Conservation (phyloP, 2,797 vertebrate genomes). For the Pseudotriccus pelzelni region DNA sequence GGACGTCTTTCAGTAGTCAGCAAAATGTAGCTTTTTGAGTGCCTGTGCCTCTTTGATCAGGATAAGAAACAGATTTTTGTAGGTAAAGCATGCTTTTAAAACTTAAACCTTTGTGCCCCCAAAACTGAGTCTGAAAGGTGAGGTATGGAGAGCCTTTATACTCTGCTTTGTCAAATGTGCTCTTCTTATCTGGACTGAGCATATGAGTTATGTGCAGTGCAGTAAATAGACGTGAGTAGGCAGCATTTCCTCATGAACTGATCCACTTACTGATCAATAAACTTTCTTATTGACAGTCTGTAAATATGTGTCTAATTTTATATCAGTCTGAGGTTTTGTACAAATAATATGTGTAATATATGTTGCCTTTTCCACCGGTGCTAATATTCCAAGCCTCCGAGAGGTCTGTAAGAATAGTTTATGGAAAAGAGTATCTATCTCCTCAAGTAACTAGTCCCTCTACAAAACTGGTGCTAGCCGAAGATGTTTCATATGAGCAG, state of each 20-base stretch:
- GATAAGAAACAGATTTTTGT: not conserved
- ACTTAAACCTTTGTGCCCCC: not conserved
- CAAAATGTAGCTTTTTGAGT: not conserved
- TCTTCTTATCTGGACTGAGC: not conserved
- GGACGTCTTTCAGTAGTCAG: not conserved
- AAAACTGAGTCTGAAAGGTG: not conserved
- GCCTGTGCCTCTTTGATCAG: not conserved
- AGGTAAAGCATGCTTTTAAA: not conserved
- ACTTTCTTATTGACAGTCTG: not conserved
- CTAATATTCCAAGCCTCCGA: not conserved
- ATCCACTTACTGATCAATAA: not conserved
- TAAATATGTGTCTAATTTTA: not conserved
- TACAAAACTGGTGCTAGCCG: not conserved
- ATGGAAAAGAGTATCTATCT: not conserved
- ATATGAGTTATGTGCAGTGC: not conserved
- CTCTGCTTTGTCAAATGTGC: not conserved
- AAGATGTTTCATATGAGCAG: not conserved
- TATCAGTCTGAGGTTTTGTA: not conserved
- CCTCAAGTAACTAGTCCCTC: not conserved
- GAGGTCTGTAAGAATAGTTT: not conserved
- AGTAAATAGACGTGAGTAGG: constrained; percentile 12
- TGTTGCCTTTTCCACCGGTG: not conserved
- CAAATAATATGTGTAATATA: not conserved
- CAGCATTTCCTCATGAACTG: constrained; percentile 26
- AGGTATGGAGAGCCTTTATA: not conserved